These are phyloP conservation scores for Ethmia dodecea DNA, from an alignment of 2,888 invertebrate species.

Conservation along the genomic window DNA sequence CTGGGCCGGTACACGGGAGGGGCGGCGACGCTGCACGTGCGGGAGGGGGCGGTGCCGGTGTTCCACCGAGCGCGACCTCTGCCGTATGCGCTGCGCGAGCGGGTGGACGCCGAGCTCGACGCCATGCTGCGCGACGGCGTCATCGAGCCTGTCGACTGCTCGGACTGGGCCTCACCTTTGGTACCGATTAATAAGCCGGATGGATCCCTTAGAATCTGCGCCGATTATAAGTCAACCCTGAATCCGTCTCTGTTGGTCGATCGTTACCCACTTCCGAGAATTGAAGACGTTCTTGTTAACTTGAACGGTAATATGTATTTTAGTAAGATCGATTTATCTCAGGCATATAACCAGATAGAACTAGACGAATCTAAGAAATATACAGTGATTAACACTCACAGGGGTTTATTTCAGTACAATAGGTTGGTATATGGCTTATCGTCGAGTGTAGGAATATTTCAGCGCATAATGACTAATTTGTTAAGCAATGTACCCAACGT, in stretches of 20 bases:
- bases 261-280: neutral
- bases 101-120: neutral
- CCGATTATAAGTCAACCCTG: neutral
- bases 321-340: neutral
- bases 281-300: neutral
- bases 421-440: neutral
- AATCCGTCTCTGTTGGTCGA: neutral
- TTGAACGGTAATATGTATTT: neutral
- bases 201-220: neutral
- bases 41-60: neutral
- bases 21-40: neutral
- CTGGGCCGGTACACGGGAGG: too few species aligned
- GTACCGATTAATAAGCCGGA: neutral
- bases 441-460: neutral
- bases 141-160: neutral
- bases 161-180: neutral
- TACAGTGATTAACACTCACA: neutral
- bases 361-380: neutral
- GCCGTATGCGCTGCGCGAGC: neutral
- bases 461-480: neutral
- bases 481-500: neutral
- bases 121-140: neutral
- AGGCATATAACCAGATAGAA: neutral
- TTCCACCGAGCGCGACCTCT: neutral
- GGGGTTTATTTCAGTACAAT: neutral